A percentile compares a stretch with the other conserved stretches of the same genome.
These are phyloP conservation scores for Hylomyscus alleni DNA, from an alignment of 2,797 vertebrate genomes.

Conservation along the genomic window DNA sequence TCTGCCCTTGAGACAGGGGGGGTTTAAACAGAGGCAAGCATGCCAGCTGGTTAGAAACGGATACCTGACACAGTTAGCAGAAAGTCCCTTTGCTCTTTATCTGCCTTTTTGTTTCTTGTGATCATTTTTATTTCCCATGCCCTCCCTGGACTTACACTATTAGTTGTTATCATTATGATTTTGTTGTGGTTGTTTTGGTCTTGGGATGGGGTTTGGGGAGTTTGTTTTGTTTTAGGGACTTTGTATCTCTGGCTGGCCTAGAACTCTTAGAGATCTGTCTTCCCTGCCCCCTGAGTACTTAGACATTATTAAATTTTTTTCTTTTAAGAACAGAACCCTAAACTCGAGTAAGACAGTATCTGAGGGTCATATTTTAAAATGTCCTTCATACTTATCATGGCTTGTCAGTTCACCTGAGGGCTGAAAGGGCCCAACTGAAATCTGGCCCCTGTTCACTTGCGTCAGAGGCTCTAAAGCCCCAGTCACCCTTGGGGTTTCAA, in stretches of 20 bases:
- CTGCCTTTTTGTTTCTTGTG: not conserved
- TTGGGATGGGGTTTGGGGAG: too few relatives aligned
- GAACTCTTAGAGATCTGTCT: not conserved
- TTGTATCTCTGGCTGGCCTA: too few relatives aligned
- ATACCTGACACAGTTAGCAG: not conserved
- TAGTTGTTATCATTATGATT: not conserved
- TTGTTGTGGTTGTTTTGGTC: not conserved
- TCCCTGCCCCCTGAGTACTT: not conserved
- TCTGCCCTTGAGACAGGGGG: too few relatives aligned
- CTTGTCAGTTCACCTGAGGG: not conserved
- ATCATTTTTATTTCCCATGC: not conserved
- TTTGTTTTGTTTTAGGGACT: not conserved
- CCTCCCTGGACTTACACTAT: not conserved
- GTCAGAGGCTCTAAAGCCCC: not conserved
- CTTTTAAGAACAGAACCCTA: not conserved
- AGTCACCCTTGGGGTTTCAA: not conserved
- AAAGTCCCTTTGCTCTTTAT: not conserved
- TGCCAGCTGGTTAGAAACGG: not conserved
- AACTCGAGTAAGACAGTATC: not conserved
- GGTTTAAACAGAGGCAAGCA: not conserved
- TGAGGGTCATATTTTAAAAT: not conserved
- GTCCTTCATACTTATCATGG: not conserved
- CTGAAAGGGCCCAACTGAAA: not conserved
- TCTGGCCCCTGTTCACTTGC: not conserved
- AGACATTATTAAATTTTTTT: not conserved